These are phyloP conservation scores for Gnatocerus cornutus DNA, from an alignment of 2,888 invertebrate genomes.

Conservation along the genomic window DNA sequence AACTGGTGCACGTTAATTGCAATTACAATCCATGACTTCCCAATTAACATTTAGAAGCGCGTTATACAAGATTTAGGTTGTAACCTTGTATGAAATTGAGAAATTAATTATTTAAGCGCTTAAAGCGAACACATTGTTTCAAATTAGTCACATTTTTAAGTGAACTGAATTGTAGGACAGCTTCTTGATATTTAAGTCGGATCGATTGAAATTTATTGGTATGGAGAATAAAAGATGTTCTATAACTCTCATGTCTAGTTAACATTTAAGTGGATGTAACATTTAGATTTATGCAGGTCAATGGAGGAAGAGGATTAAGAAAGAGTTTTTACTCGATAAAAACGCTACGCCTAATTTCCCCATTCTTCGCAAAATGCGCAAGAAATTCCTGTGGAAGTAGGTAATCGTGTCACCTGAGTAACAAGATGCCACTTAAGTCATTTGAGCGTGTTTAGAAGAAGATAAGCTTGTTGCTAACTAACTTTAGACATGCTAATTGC, in stretches of 20 bases:
- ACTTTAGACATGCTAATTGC: constrained; percentile 32
- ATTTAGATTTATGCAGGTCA: constrained; percentile 8
- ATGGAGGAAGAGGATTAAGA: no score
- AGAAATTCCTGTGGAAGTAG: not conserved
- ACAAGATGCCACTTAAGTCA: constrained; percentile 16
- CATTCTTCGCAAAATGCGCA: not conserved
- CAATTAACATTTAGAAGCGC: not conserved
- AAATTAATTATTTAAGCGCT: no score
- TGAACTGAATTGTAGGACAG: not conserved
- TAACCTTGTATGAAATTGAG: no score
- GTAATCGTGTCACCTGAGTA: constrained; percentile 11
- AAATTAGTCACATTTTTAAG: no score
- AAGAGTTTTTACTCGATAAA: no score
- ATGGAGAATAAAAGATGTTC: not conserved
- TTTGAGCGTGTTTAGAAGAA: constrained; percentile 8
- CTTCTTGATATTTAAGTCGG: constrained; percentile 3
- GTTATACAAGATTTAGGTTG: no score
- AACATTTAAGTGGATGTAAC: not conserved
- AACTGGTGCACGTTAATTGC: constrained; percentile 14
- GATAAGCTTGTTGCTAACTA: constrained; percentile 25
- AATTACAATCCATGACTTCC: constrained; percentile 1
- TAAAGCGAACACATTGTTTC: no score
- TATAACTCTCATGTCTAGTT: not conserved
- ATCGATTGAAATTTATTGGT: constrained; percentile 6
- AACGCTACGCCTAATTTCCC: not conserved